Evolutionary conservation across 2,113 vertebrate species (phyloP).

Genomic region (Narcine bancroftii): DNA sequence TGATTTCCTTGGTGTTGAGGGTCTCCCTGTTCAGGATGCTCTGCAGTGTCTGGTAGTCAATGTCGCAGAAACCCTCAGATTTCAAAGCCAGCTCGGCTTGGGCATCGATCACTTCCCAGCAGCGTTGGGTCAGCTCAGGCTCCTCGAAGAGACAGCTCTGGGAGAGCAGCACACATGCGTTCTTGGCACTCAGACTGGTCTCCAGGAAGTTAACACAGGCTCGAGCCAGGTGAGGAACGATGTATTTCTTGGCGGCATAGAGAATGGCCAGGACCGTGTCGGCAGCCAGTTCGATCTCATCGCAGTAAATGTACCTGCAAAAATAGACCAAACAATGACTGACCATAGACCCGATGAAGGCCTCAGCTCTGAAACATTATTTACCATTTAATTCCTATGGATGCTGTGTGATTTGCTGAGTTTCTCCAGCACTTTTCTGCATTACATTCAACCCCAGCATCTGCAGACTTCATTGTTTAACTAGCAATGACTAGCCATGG

Average conservation of each 20-base stretch:
- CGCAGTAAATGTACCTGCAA: slow-evolving; percentile 92
- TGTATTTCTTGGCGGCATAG: slow-evolving; percentile 96
- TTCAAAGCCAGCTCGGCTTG: slow-evolving; percentile 89
- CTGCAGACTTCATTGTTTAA: too few relatives aligned
- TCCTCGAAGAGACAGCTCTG: slow-evolving; percentile 96
- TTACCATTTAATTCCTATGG: too few relatives aligned
- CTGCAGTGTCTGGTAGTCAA: slow-evolving; percentile 89
- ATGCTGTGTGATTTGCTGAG: too few relatives aligned
- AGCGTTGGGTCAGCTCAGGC: slow-evolving; percentile 91
- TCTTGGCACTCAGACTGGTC: slow-evolving; percentile 92
- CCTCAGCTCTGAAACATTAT: too few relatives aligned
- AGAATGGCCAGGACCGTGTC: slow-evolving; percentile 91
- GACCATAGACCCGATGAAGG: too few relatives aligned
- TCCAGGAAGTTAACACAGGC: slow-evolving; percentile 95
- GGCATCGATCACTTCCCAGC: slow-evolving; percentile 97
- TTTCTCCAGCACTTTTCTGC: too few relatives aligned
- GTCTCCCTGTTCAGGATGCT: slow-evolving; percentile 92
- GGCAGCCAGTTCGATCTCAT: slow-evolving; percentile 91
- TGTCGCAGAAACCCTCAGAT: slow-evolving; percentile 95
- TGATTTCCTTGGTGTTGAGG: slow-evolving; percentile 94
- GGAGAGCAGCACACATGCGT: slow-evolving; percentile 87
- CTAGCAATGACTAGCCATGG: too few relatives aligned
- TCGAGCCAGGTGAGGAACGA: slow-evolving; percentile 89
- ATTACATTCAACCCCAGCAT: too few relatives aligned
- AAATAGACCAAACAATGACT: too few relatives aligned